Base-by-base conservation (phyloP, 2,888 invertebrate genomes). In the Aelia acuminata region DNA sequence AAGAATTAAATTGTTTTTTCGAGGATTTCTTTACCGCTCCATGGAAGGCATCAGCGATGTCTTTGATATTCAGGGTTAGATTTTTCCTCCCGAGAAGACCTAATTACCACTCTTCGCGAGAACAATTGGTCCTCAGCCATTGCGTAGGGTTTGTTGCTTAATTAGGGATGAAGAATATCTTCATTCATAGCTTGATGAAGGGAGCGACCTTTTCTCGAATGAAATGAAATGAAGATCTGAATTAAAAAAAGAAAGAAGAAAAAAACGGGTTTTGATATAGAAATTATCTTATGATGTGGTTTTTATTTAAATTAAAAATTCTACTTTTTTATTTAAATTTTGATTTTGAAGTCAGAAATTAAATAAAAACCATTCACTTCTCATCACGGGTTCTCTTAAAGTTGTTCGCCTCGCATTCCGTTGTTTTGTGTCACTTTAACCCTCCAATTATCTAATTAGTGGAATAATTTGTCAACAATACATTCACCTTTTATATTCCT, bases 121-220 rank as follows among this genome's bases (percentile, higher is more conserved):
- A 70, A 70, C 63, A 70, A 70, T 70, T 70, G 63, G 63, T 70
- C 63, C 63, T 70, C 31, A 70, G 63, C 35, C 35, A 18, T 31
- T 70, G 18, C 63, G 7, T 31, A 18, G 63, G 63, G 3, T 70
- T 70, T 70, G 63, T 70, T 20, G 63, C 63, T 70, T 70, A 70
- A 70, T 70, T 70, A 70, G 35, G 31, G 63, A 20, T 70, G 63
- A 70, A 70, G 31, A 70, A 70, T 70, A 70, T 70, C 63, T 70
- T 35, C 63, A 35, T 70, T 70, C 63, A 70, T 70, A 18, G 18
- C 35, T 31, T 70, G 31, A 70, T 70, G 63, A 70, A 70, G 63
- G 20, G 63, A 35, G 63, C 18, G 4, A 35, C 63, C 35, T 20
- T 7, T 35, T 8, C 18, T 70, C 5, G 63, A n/a, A n/a, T n/a